Percentiles rank a stretch among this genome's conserved stretches.
phyloP scores from a whole-genome alignment of 2,797 vertebrate species.

The Carduelis carduelis region DNA sequence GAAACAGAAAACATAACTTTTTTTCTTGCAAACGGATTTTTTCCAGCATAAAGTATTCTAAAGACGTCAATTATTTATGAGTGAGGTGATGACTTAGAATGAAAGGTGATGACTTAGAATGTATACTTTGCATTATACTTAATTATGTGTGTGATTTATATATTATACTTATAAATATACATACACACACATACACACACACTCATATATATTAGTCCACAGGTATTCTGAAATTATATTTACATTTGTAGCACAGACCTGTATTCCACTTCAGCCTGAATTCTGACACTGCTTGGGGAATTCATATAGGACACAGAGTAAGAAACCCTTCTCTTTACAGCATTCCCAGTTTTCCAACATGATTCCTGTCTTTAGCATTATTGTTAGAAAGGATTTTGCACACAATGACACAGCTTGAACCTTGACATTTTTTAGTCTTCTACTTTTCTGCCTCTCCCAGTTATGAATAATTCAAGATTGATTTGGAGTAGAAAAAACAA shows the following conservation, averaged over 20 bases:
- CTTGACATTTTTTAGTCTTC: not conserved
- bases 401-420: not conserved
- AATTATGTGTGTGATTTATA: not conserved
- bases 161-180: not conserved
- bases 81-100: not conserved
- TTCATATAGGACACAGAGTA: not conserved
- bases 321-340: not conserved
- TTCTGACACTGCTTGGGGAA: not conserved
- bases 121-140: not conserved
- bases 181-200: too few species aligned
- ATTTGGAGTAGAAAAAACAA: conserved; percentile 11
- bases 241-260: not conserved
- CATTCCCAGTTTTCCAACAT: not conserved
- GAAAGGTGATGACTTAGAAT: not conserved
- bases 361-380: not conserved
- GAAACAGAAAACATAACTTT: not conserved
- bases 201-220: not conserved
- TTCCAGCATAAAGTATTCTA: not conserved
- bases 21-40: not conserved
- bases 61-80: not conserved
- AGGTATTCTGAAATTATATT: not conserved
- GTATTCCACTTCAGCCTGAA: not conserved
- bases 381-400: not conserved
- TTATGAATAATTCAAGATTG: not conserved
- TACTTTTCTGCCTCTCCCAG: not conserved